Evolutionary conservation across 2,113 vertebrate species (phyloP), one percentile per base, ranked within the genome.

Genomic region (Sinocyclocheilus grahami): DNA sequence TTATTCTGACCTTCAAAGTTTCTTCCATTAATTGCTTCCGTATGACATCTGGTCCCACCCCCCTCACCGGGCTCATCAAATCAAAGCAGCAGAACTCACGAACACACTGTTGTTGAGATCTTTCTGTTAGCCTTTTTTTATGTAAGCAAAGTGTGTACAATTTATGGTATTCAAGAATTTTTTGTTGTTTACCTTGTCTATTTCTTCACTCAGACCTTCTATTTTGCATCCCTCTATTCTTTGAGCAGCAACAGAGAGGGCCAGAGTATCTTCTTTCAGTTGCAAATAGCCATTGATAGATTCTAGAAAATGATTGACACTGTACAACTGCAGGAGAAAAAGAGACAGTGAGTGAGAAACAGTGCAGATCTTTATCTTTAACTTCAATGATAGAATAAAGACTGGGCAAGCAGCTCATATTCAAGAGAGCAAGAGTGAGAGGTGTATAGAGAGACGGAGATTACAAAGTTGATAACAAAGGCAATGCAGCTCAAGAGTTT

Each of bases 21-120:
- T 95, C 95, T 81, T 96, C 95, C 65, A 95, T 86, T 86, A 96
- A 88, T 53, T 97, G 93, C 87, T 94, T 95, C 3, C 96, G 94
- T n/a, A 93, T 89, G 4, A 92, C 90, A 2, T 87, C 82, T 6
- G 91, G 55, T 4, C 91, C 88, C 0, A 93, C 93, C 16, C 95
- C 96, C 46, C 78, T 87, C 62, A 97, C 90, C 20, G 96, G 95
- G 3, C 90, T 89, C 0, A 85, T 94, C 39, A 97, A 91, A 90
- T 97, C 92, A 84, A 97, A 95, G 60, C 75, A 90, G 83, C 94
- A 95, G 88, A 95, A 91, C 0, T 92, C 94, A 76, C 87, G 89
- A 37, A 97, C 92, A n/a, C 90, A 81, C 96, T 97, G 91, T 75
- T n/a, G 86, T 89, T 20, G 6, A 87, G 55, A 86, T 27, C 48